Percentiles rank a stretch among this genome's conserved stretches.
These are phyloP conservation scores for Idaea aversata DNA, from an alignment of 2,888 invertebrate species.

Conservation along the genomic window DNA sequence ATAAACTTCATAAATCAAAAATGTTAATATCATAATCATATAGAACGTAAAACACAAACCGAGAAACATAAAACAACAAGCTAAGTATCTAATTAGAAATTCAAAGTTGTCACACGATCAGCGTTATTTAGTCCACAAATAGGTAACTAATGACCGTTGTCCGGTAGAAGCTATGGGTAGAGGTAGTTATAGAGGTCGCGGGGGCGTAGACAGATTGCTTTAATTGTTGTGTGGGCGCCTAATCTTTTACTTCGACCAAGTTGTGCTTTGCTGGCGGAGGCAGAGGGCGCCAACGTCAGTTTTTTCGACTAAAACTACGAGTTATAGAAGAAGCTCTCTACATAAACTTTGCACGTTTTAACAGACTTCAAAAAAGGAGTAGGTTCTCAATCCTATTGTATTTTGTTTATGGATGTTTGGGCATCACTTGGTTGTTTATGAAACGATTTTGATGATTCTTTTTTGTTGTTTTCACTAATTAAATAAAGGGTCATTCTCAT, in stretches of 20 bases:
- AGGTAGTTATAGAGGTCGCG: slow-evolving; percentile 25
- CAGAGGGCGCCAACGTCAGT: neutral
- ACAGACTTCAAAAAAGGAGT: too few species aligned
- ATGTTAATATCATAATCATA: neutral
- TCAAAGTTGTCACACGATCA: slow-evolving; percentile 7
- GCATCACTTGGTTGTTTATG: too few species aligned
- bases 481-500: too few species aligned
- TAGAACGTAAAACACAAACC: neutral
- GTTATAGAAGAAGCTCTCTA: slow-evolving; percentile 1
- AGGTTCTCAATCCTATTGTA: too few species aligned
- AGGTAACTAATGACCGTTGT: slow-evolving; percentile 25
- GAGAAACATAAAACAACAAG: slow-evolving; percentile 10
- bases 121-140: slow-evolving; percentile 22
- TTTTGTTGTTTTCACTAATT: too few species aligned
- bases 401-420: too few species aligned
- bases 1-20: neutral
- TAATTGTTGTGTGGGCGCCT: slow-evolving; percentile 30
- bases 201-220: slow-evolving; percentile 31
- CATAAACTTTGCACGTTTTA: too few species aligned
- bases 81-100: slow-evolving; percentile 7
- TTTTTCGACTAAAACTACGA: slow-evolving; percentile 3
- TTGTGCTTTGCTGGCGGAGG: neutral
- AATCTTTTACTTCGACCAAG: slow-evolving; percentile 9
- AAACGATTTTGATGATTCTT: too few species aligned
- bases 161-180: slow-evolving; percentile 29